Percentiles rank a stretch among this genome's conserved stretches.
Evolutionary conservation across 2,888 invertebrate species (phyloP).

Genomic region (Epistrophe grossulariae): DNA sequence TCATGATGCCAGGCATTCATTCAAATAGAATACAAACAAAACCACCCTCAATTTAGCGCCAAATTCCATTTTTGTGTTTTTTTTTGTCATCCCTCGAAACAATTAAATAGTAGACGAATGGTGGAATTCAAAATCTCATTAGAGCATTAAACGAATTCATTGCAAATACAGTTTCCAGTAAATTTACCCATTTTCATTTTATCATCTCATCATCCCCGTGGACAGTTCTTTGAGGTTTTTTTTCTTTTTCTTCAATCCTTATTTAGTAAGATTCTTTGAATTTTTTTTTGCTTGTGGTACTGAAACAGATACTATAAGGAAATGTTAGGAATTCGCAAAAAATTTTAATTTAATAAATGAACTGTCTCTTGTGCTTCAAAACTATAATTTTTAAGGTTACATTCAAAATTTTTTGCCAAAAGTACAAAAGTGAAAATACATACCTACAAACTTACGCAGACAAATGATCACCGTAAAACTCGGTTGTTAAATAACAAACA

Average conservation of each 20-base stretch:
- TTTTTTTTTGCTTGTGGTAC: constrained; percentile 6
- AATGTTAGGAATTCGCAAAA: not conserved
- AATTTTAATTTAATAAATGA: not conserved
- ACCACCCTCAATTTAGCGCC: constrained; percentile 64
- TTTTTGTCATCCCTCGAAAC: constrained; percentile 49
- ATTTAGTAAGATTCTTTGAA: constrained; percentile 35
- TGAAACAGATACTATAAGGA: constrained; percentile 1
- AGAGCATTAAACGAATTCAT: constrained; percentile 70
- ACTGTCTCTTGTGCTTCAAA: too few species aligned
- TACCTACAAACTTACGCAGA: too few species aligned
- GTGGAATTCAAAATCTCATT: constrained; percentile 75
- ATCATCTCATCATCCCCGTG: constrained; percentile 41
- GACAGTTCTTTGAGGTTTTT: constrained; percentile 37
- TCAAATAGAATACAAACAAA: constrained; percentile 3
- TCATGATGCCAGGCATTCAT: constrained; percentile 7
- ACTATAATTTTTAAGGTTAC: too few species aligned
- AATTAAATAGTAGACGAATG: constrained; percentile 75
- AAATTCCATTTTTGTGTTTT: constrained; percentile 25
- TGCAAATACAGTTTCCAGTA: constrained; percentile 75
- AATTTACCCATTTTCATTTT: constrained; percentile 70
- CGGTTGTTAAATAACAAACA: too few species aligned
- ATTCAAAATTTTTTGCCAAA: too few species aligned
- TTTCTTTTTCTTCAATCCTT: constrained; percentile 43
- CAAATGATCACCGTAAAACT: too few species aligned
- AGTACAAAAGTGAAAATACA: too few species aligned